phyloP scores from a whole-genome alignment of 2,113 vertebrate genomes.

The Sigmodon hispidus region DNA sequence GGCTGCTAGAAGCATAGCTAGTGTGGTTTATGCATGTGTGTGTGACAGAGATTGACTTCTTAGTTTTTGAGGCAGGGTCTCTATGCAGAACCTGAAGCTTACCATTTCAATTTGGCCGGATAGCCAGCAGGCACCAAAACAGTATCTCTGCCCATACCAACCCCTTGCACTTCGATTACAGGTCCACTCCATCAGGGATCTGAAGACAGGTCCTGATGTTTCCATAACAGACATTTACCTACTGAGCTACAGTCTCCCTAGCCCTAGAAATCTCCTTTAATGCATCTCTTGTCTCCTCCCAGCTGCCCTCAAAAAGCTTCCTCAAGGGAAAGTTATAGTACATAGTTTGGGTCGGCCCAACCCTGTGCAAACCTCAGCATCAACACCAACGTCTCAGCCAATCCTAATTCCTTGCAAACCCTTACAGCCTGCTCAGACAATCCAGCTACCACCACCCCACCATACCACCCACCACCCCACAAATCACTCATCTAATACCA shows the following conservation, averaged over 20 bases:
- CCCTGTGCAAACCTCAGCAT: neutral
- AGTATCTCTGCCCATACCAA: neutral
- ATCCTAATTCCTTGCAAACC: neutral
- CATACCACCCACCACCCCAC: fast-evolving
- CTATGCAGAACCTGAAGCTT: too few relatives aligned
- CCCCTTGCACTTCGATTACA: neutral
- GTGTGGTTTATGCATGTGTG: neutral
- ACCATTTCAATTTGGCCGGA: neutral
- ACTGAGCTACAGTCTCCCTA: neutral
- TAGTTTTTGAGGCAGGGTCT: neutral
- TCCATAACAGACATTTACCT: neutral
- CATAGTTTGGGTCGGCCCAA: neutral
- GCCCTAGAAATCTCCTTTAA: neutral
- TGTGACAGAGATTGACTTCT: neutral
- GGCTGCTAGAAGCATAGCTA: neutral
- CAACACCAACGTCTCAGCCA: neutral
- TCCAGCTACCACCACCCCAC: too few relatives aligned
- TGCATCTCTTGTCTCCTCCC: neutral
- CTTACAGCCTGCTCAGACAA: neutral
- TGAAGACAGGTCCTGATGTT: neutral
- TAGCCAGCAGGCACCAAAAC: neutral
- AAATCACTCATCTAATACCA: neutral
- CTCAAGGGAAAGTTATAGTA: neutral
- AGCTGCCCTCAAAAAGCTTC: neutral
- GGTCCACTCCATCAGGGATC: neutral